A percentile compares a stretch with the other conserved stretches of the same genome.
These are phyloP conservation scores for Aphis craccivora DNA, from an alignment of 1,140 invertebrate genomes.

Conservation along the genomic window DNA sequence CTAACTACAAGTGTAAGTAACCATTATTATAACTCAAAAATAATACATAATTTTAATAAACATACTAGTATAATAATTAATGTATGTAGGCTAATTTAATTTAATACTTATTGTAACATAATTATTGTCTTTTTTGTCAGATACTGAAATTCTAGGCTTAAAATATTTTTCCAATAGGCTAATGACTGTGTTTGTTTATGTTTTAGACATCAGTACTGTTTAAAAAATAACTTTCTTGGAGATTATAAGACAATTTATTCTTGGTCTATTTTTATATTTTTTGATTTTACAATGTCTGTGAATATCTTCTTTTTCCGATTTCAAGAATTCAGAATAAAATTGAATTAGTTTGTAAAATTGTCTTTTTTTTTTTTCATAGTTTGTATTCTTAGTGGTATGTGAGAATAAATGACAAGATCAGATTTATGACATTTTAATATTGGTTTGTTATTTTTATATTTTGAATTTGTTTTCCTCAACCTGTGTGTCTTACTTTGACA, in stretches of 20 bases:
- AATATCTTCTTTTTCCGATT: conserved; percentile 21
- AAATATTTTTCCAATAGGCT: conserved; percentile 31
- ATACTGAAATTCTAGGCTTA: not conserved
- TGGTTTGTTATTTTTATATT: conserved; percentile 49
- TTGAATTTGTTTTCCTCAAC: conserved; percentile 51
- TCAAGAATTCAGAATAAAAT: conserved; percentile 40
- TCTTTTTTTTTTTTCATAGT: conserved; percentile 50
- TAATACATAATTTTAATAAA: not conserved
- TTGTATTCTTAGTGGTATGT: conserved; percentile 37
- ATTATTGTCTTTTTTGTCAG: conserved; percentile 10
- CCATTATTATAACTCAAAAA: conserved; percentile 31
- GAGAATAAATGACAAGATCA: conserved; percentile 55
- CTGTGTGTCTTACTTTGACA: conserved; percentile 17
- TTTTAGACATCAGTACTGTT: conserved; percentile 40
- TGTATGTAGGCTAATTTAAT: conserved; percentile 26
- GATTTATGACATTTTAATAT: conserved; percentile 46
- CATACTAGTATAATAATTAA: not conserved
- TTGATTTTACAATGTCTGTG: conserved; percentile 47
- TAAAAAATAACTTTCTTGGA: conserved; percentile 38
- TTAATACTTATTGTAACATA: conserved; percentile 50
- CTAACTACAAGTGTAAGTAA: conserved; percentile 55
- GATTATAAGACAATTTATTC: conserved; percentile 20
- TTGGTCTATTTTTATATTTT: conserved; percentile 51
- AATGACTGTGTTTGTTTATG: conserved; percentile 41
- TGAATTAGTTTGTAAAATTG: conserved; percentile 54